These are phyloP conservation scores for Phrynosoma blainvillii DNA, from an alignment of 2,113 vertebrate species.

Conservation along the genomic window DNA sequence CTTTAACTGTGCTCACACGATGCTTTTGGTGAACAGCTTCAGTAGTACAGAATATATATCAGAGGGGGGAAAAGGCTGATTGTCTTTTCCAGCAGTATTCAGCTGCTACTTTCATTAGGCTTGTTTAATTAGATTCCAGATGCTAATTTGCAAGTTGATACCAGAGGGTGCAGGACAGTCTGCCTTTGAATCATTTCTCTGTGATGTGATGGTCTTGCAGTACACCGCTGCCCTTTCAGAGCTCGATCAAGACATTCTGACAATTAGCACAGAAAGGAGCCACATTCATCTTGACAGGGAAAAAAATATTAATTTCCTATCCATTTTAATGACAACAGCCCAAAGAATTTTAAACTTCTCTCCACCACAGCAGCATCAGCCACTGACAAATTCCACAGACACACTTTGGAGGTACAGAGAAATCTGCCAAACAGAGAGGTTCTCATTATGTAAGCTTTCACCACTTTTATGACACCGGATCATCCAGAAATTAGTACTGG, in stretches of 20 bases:
- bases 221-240: conserved; percentile 82
- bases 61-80: conserved; percentile 79
- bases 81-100: conserved; percentile 85
- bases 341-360: conserved; percentile 83
- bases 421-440: not conserved
- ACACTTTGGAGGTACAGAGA: conserved; percentile 23
- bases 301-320: conserved; percentile 90
- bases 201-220: conserved; percentile 92
- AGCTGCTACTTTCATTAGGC: conserved; percentile 94
- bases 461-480: not conserved
- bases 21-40: conserved; percentile 90
- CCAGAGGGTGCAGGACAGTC: conserved; percentile 92
- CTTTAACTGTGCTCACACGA: conserved; percentile 90
- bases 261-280: conserved; percentile 93
- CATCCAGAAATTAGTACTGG: not conserved
- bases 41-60: conserved; percentile 85
- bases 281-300: conserved; percentile 87
- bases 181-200: conserved; percentile 91
- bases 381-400: conserved; percentile 46
- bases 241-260: conserved; percentile 85
- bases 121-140: conserved; percentile 97
- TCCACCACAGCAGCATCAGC: conserved; percentile 38
- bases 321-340: conserved; percentile 89
- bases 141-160: conserved; percentile 99
- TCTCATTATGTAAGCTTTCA: not conserved